Evolutionary conservation across 1,140 invertebrate genomes (phyloP).

Genomic region (Lepidurus arcticus): DNA sequence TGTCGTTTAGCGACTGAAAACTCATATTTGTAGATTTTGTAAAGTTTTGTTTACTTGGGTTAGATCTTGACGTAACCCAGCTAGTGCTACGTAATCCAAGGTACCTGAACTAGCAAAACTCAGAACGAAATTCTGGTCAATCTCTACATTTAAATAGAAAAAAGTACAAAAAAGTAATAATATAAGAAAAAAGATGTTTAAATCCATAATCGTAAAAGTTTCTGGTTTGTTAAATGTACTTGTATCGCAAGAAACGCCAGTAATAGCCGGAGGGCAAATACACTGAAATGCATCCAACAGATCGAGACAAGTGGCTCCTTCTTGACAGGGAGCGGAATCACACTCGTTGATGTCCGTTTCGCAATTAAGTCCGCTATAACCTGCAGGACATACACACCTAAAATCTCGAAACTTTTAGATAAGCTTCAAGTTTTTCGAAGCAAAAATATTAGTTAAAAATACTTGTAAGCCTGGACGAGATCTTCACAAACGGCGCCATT

Average conservation of each 20-base stretch:
- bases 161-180: constrained; percentile 13
- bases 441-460: constrained; percentile 34
- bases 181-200: neutral
- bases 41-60: constrained; percentile 29
- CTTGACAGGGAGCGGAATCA: constrained; percentile 52
- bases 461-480: constrained; percentile 32
- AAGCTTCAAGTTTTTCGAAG: neutral
- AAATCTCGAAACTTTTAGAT: constrained; percentile 28
- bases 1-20: neutral
- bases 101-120: constrained; percentile 51
- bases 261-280: constrained; percentile 50
- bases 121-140: constrained; percentile 48
- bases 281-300: constrained; percentile 51
- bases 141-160: neutral
- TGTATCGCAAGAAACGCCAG: constrained; percentile 41
- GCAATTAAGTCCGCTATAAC: constrained; percentile 82
- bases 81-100: constrained; percentile 50
- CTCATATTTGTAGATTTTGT: neutral
- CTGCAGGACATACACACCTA: constrained; percentile 74
- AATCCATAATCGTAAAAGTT: neutral
- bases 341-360: constrained; percentile 77
- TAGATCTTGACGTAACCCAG: constrained; percentile 41
- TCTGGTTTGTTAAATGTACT: neutral
- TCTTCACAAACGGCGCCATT: constrained; percentile 46
- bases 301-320: constrained; percentile 52